Conservation (phyloP, 1,140 invertebrate species). For the Drosophila tani region DNA sequence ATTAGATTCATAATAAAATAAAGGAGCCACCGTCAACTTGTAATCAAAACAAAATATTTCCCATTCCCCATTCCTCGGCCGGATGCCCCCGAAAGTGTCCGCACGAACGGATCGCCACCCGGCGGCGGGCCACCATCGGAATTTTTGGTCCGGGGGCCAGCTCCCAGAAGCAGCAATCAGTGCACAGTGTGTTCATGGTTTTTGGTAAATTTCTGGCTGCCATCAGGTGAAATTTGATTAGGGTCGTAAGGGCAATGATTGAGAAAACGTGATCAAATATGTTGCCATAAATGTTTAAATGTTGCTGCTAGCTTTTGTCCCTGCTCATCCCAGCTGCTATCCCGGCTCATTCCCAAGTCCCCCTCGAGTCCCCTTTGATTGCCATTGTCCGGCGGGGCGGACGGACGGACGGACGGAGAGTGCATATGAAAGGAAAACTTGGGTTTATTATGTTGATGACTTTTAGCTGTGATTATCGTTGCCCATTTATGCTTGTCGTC, state of each 20-base stretch:
- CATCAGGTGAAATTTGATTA: constrained; percentile 84
- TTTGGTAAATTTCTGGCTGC: constrained; percentile 74
- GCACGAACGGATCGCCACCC: constrained; percentile 60
- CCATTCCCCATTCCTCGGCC: constrained; percentile 14
- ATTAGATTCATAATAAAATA: constrained; percentile 84
- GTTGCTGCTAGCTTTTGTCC: constrained; percentile 68
- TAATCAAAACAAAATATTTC: constrained; percentile 82
- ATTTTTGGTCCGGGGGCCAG: constrained; percentile 12
- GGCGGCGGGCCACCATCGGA: constrained; percentile 11
- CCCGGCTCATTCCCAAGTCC: not conserved
- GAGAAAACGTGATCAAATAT: constrained; percentile 84
- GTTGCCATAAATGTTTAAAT: constrained; percentile 84
- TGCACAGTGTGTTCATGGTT: constrained; percentile 78
- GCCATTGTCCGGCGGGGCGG: constrained; percentile 46
- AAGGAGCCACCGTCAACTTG: constrained; percentile 72
- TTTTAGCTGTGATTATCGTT: constrained; percentile 80
- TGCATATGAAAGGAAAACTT: constrained; percentile 70
- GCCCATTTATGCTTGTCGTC: constrained; percentile 69
- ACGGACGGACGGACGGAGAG: constrained; percentile 4
- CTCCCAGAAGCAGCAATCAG: constrained; percentile 64
- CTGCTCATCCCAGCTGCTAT: constrained; percentile 10
- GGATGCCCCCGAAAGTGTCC: constrained; percentile 25
- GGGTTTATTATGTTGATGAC: constrained; percentile 83
- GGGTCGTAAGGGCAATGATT: constrained; percentile 83
- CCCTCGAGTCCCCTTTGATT: constrained; percentile 14